Conservation (phyloP, 2,888 invertebrate genomes). For the Heliconius hortense region DNA sequence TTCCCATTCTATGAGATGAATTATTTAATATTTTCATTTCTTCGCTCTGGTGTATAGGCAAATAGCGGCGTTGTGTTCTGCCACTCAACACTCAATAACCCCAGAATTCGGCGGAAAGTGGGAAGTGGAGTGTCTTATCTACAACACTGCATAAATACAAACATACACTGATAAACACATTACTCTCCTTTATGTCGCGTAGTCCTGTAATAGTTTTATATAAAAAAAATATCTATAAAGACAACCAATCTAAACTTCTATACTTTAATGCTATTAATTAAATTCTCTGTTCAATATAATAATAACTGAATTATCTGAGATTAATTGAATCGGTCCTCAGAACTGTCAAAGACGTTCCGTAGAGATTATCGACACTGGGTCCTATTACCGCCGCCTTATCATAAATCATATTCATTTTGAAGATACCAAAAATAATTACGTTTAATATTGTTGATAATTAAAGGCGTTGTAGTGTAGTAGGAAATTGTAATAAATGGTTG, state of each 20-base stretch:
- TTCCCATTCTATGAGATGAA: too few species aligned
- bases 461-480: not conserved
- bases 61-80: too few species aligned
- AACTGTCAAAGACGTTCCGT: constrained; percentile 24
- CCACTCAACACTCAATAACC: too few species aligned
- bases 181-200: too few species aligned
- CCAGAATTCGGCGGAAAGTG: too few species aligned
- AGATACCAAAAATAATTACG: constrained; percentile 7
- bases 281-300: constrained; percentile 1
- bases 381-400: constrained; percentile 1
- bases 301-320: constrained; percentile 17
- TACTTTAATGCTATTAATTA: not conserved
- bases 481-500: not conserved
- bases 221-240: too few species aligned
- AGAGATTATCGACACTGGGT: constrained; percentile 4
- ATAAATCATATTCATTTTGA: constrained; percentile 16
- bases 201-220: too few species aligned
- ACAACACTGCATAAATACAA: too few species aligned
- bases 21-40: too few species aligned
- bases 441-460: not conserved
- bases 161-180: too few species aligned
- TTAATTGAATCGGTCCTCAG: constrained; percentile 22
- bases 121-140: too few species aligned
- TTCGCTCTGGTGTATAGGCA: too few species aligned
- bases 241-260: not conserved